Conservation (phyloP, 1,140 invertebrate species). For the Archegozetes longisetosus region DNA sequence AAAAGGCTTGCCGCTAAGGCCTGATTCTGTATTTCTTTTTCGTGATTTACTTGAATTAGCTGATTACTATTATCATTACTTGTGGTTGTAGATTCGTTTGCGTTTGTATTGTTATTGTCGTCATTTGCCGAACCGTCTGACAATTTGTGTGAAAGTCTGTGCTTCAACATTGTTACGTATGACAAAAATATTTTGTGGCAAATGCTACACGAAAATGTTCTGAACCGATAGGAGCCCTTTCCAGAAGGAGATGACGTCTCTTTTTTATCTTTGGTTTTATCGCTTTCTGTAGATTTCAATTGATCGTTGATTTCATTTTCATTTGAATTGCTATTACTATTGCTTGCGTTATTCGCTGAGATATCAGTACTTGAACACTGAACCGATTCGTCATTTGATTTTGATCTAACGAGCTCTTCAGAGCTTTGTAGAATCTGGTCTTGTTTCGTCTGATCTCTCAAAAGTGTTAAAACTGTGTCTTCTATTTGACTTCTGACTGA, state of each 20-base stretch:
- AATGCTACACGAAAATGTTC: neutral
- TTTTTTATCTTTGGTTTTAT: neutral
- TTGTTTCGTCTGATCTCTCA: neutral
- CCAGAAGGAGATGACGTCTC: neutral
- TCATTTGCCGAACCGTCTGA: neutral
- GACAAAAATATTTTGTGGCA: conserved; percentile 11
- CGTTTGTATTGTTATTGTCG: neutral
- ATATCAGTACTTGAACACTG: neutral
- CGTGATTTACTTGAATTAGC: too few relatives aligned
- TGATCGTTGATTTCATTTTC: neutral
- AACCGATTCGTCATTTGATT: neutral
- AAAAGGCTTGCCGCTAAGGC: neutral
- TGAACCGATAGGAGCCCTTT: neutral
- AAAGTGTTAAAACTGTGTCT: neutral
- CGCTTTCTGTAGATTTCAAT: neutral
- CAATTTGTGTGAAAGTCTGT: conserved; percentile 15
- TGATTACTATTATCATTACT: neutral
- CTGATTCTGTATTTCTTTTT: neutral
- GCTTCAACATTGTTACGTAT: conserved; percentile 11
- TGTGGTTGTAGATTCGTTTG: neutral
- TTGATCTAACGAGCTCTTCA: neutral
- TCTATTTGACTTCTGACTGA: neutral
- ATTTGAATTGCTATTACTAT: neutral
- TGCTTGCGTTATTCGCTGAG: neutral
- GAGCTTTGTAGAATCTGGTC: neutral